phyloP scores from a whole-genome alignment of 2,888 invertebrate species.

The Cyclophora albipunctata region DNA sequence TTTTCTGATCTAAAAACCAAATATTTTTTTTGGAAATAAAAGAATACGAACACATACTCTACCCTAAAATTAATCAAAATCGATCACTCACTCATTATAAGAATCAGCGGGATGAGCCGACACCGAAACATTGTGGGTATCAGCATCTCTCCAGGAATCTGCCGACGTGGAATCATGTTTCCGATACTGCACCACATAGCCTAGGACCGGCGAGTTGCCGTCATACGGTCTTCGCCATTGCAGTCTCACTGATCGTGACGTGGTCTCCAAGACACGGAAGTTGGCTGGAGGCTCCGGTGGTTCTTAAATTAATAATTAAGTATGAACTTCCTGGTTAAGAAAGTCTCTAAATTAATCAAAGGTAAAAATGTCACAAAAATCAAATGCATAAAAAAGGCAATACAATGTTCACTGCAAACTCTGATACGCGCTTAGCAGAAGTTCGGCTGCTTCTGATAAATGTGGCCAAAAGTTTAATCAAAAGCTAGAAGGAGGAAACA shows the following conservation, averaged over 20 bases:
- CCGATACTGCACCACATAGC: constrained; percentile 84
- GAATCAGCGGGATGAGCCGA: constrained; percentile 46
- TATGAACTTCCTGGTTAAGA: too few species aligned
- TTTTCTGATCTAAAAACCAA: too few species aligned
- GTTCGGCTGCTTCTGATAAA: too few species aligned
- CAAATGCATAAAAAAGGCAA: neutral
- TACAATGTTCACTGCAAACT: too few species aligned
- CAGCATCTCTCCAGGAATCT: constrained; percentile 75
- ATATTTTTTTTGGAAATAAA: too few species aligned
- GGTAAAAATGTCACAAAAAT: neutral
- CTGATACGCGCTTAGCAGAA: too few species aligned
- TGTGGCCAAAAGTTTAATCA: too few species aligned
- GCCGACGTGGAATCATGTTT: constrained; percentile 68
- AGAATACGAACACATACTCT: too few species aligned
- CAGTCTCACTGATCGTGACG: constrained; percentile 76
- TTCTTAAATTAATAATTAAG: constrained; percentile 55
- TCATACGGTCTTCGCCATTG: constrained; percentile 85
- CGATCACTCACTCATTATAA: constrained; percentile 44
- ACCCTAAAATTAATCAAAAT: too few species aligned
- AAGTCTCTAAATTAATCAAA: too few species aligned
- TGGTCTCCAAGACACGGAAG: constrained; percentile 78
- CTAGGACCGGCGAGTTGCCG: constrained; percentile 86
- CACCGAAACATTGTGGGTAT: constrained; percentile 75
- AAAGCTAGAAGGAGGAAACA: too few species aligned
- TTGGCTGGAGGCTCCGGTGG: constrained; percentile 83